Evolutionary conservation across 1,140 invertebrate genomes (phyloP).

Genomic region (roundworm (Caenorhabditis elegans)): WBcel235 BX284606.5:16303001-16303500

Average conservation of each 20-base stretch:
- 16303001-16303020: no score
- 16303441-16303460: slow-evolving; percentile 23
- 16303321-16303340: no score
- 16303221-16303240: slow-evolving; percentile 65
- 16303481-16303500: neutral
- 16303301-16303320: no score
- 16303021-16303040: no score
- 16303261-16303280: slow-evolving; percentile 44
- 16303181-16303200: slow-evolving; percentile 64
- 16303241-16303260: slow-evolving; percentile 63
- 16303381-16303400: slow-evolving; percentile 12
- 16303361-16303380: slow-evolving; percentile 18
- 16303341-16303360: slow-evolving; percentile 33
- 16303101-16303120: slow-evolving; percentile 5
- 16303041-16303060: neutral
- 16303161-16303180: slow-evolving; percentile 55
- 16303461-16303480: slow-evolving; percentile 8
- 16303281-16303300: no score
- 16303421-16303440: slow-evolving; percentile 35
- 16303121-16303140: neutral
- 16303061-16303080: neutral
- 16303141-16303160: slow-evolving; percentile 21
- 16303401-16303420: neutral
- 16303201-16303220: slow-evolving; percentile 66
- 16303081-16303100: slow-evolving; percentile 11